A percentile compares a stretch with the other conserved stretches of the same genome.
phyloP scores from a whole-genome alignment of 2,888 invertebrate species.

The Neria commutata region DNA sequence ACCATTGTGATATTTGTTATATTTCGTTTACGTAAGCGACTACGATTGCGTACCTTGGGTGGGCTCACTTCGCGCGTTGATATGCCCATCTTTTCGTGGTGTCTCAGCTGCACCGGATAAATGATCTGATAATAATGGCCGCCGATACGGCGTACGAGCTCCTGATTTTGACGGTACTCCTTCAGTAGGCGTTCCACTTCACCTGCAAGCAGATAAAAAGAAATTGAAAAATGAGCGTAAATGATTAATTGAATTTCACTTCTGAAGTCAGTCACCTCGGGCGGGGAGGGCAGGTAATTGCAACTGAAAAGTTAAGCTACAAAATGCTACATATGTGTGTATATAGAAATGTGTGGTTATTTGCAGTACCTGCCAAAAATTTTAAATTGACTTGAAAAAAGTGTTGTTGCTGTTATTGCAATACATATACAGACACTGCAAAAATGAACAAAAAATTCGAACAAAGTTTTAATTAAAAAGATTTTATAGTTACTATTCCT shows the following conservation, averaged over 20 bases:
- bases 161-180: conserved; percentile 90
- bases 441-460: too few species aligned
- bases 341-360: too few species aligned
- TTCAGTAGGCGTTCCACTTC: conserved; percentile 90
- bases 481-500: too few species aligned
- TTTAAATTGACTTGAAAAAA: neutral
- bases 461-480: too few species aligned
- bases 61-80: conserved; percentile 89
- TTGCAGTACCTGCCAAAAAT: conserved; percentile 7
- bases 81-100: conserved; percentile 96
- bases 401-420: neutral
- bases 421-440: too few species aligned
- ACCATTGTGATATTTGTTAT: conserved; percentile 63
- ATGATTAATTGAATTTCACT: too few species aligned
- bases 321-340: too few species aligned
- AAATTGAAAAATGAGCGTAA: neutral
- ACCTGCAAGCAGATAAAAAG: conserved; percentile 64
- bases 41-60: conserved; percentile 76
- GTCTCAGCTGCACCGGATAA: conserved; percentile 90
- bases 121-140: conserved; percentile 93
- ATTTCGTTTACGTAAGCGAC: conserved; percentile 60
- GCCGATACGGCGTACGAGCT: conserved; percentile 89
- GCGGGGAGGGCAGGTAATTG: too few species aligned
- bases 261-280: too few species aligned
- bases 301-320: too few species aligned